A percentile compares a stretch with the other conserved stretches of the same genome.
Conservation (phyloP, 23 tunicate species). For the Halocynthia aurantium region DNA sequence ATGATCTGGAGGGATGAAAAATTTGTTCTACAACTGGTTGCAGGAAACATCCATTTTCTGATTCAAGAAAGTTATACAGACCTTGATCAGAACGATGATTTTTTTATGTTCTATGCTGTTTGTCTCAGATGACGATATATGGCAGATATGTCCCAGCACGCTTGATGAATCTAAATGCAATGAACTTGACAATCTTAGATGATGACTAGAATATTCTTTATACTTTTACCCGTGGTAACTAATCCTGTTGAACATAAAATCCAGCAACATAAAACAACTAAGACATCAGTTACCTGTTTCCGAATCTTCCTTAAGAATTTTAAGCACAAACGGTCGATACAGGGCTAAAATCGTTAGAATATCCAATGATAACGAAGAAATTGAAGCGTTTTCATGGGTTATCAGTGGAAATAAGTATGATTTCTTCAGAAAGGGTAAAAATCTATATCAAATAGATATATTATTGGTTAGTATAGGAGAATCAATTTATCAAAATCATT, state of each 20-base stretch:
- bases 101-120: no score
- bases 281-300: not conserved
- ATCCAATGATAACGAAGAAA: not conserved
- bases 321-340: not conserved
- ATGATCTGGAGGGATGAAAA: not conserved
- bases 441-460: not conserved
- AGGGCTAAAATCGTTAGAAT: not conserved
- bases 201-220: no score
- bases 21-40: no score
- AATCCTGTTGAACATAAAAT: no score
- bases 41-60: no score
- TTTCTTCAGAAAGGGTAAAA: not conserved
- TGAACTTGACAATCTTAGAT: not conserved
- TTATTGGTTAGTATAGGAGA: no score
- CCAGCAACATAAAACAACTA: not conserved
- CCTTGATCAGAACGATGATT: no score
- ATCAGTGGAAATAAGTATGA: not conserved
- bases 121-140: not conserved
- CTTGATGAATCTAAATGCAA: not conserved
- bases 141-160: not conserved
- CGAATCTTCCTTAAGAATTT: not conserved
- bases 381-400: not conserved
- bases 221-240: no score
- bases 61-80: no score
- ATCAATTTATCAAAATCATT: no score